phyloP scores from a whole-genome alignment of 1,140 invertebrate species.

The Drosophila arizonae region DNA sequence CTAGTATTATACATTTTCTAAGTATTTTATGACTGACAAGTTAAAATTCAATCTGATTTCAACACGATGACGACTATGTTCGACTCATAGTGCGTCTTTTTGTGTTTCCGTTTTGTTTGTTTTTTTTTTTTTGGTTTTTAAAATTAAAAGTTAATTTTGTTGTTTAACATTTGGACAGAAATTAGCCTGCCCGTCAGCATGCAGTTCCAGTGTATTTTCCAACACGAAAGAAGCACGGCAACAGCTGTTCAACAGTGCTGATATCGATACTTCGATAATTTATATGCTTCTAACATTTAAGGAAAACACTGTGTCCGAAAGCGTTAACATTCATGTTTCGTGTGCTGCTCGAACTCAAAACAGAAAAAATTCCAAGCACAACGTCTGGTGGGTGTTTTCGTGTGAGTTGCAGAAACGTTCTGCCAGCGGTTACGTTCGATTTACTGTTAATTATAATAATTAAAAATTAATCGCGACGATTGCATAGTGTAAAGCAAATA shows the following conservation, averaged over 20 bases:
- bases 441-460: conserved; percentile 16
- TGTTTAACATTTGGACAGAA: not conserved
- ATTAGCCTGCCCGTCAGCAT: too few relatives aligned
- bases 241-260: conserved; percentile 25
- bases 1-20: not conserved
- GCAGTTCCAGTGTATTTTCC: not conserved
- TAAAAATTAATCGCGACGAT: conserved; percentile 2
- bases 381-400: conserved; percentile 28
- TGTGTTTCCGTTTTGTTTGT: not conserved
- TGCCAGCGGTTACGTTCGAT: conserved; percentile 32
- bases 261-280: conserved; percentile 18
- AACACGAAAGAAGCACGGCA: not conserved
- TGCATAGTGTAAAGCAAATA: not conserved
- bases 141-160: not conserved
- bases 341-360: conserved; percentile 38
- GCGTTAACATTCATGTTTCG: conserved; percentile 23
- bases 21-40: not conserved
- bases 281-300: not conserved
- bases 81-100: not conserved
- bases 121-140: not conserved
- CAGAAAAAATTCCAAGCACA: conserved; percentile 26
- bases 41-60: too few relatives aligned
- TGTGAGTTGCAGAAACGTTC: conserved; percentile 38
- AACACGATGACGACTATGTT: not conserved
- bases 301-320: conserved; percentile 14